These are phyloP conservation scores for Coregonus sp. DNA, from an alignment of 2,797 vertebrate genomes.

Conservation along the genomic window DNA sequence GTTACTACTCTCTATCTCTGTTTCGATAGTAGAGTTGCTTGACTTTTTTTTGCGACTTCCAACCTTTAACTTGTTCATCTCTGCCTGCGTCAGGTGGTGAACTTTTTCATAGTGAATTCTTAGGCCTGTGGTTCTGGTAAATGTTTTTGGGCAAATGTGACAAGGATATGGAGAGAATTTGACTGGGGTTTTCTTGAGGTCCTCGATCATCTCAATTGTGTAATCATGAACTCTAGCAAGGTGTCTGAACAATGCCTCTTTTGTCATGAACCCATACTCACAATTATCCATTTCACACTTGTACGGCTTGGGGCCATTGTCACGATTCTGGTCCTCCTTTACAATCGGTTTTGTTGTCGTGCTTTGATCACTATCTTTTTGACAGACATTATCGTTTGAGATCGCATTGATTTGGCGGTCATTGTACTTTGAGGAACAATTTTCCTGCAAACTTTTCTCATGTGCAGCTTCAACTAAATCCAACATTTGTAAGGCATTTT, in stretches of 20 bases:
- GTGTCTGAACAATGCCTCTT: constrained; percentile 97
- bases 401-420: constrained; percentile 52
- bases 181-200: constrained; percentile 92
- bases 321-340: constrained; percentile 75
- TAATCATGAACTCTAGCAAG: constrained; percentile 91
- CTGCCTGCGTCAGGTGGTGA: constrained; percentile 89
- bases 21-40: constrained; percentile 36
- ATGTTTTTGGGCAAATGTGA: constrained; percentile 94
- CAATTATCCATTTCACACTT: constrained; percentile 90
- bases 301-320: constrained; percentile 90
- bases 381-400: constrained; percentile 59
- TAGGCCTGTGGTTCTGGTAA: constrained; percentile 97
- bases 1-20: constrained; percentile 10
- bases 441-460: constrained; percentile 61
- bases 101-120: constrained; percentile 97
- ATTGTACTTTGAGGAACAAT: constrained; percentile 58
- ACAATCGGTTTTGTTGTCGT: constrained; percentile 59
- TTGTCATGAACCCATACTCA: constrained; percentile 96
- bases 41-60: constrained; percentile 64
- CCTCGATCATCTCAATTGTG: constrained; percentile 89
- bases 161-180: constrained; percentile 96
- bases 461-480: constrained; percentile 83
- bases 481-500: constrained; percentile 87
- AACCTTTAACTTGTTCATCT: constrained; percentile 91
- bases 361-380: constrained; percentile 40